These are phyloP conservation scores for Chaenodraco wilsoni DNA, from an alignment of 2,797 vertebrate genomes.

Conservation along the genomic window DNA sequence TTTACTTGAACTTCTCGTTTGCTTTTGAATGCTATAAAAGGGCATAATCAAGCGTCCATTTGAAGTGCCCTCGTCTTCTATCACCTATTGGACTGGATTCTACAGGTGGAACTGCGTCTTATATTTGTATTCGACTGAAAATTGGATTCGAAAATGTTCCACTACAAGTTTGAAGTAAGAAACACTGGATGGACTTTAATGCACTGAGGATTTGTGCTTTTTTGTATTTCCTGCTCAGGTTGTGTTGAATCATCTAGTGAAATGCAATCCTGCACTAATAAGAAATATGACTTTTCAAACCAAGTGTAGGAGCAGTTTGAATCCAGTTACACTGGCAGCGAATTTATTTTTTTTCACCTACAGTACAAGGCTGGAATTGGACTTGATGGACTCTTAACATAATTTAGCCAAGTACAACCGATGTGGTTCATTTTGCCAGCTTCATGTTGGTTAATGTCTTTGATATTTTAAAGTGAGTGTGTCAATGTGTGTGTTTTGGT, in stretches of 20 bases:
- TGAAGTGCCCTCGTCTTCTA: not conserved
- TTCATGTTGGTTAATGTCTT: constrained; percentile 15
- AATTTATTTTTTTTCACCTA: not conserved
- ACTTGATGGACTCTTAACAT: not conserved
- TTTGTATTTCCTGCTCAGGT: constrained; percentile 1
- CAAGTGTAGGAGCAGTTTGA: not conserved
- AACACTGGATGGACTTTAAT: constrained; percentile 14
- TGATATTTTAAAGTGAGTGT: constrained; percentile 7
- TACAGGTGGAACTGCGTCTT: not conserved
- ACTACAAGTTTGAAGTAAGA: not conserved
- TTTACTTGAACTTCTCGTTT: constrained; percentile 3
- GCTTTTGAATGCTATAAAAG: not conserved
- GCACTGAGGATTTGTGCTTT: constrained; percentile 2
- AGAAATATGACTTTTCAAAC: not conserved
- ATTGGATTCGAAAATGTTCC: not conserved
- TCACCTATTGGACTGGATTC: not conserved
- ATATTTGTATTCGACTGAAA: constrained; percentile 2
- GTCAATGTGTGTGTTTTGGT: not conserved
- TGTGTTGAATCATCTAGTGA: not conserved
- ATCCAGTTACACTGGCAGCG: not conserved
- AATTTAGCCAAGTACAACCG: not conserved
- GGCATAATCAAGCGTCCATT: fast-evolving
- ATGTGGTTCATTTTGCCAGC: constrained; percentile 21
- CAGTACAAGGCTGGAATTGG: not conserved
- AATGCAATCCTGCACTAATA: constrained; percentile 4